A percentile compares a stretch with the other conserved stretches of the same genome.
phyloP scores from a whole-genome alignment of 2,888 invertebrate genomes.

The Parnassius orleans region DNA sequence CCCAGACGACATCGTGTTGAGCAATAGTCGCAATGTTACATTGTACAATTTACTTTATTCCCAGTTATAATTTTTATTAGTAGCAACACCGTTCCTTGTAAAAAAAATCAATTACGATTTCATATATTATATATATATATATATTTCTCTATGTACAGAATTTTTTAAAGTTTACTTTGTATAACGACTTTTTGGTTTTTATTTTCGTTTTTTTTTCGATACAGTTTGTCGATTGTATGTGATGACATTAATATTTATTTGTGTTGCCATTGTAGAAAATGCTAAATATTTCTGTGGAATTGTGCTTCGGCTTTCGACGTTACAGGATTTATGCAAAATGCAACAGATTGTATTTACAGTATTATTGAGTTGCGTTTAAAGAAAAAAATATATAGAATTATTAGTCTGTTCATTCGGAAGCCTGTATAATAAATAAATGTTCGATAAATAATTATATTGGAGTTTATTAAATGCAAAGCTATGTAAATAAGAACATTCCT shows the following conservation, averaged over 20 bases:
- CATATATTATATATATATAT: constrained; percentile 9
- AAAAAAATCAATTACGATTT: constrained; percentile 24
- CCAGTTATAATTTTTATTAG: constrained; percentile 15
- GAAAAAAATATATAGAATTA: constrained; percentile 40
- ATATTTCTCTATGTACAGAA: constrained; percentile 47
- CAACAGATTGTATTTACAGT: constrained; percentile 46
- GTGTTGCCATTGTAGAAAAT: constrained; percentile 21
- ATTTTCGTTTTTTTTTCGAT: constrained; percentile 38
- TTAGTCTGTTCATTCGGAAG: constrained; percentile 15
- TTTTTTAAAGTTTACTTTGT: constrained; percentile 41
- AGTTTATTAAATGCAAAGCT: constrained; percentile 59
- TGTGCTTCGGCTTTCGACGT: constrained; percentile 11
- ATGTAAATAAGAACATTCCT: constrained; percentile 82
- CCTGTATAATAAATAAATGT: constrained; percentile 48
- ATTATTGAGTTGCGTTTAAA: constrained; percentile 56
- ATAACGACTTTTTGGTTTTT: constrained; percentile 34
- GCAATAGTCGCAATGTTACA: constrained; percentile 49
- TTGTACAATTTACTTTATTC: constrained; percentile 58
- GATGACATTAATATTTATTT: constrained; percentile 22
- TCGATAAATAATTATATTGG: constrained; percentile 56
- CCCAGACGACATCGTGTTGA: constrained; percentile 29
- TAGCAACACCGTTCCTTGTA: constrained; percentile 29
- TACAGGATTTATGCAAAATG: constrained; percentile 12
- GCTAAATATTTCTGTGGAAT: constrained; percentile 12
- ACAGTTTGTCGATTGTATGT: constrained; percentile 7